Conservation (phyloP, 2,113 vertebrate genomes). For the Entelurus aequoreus region DNA sequence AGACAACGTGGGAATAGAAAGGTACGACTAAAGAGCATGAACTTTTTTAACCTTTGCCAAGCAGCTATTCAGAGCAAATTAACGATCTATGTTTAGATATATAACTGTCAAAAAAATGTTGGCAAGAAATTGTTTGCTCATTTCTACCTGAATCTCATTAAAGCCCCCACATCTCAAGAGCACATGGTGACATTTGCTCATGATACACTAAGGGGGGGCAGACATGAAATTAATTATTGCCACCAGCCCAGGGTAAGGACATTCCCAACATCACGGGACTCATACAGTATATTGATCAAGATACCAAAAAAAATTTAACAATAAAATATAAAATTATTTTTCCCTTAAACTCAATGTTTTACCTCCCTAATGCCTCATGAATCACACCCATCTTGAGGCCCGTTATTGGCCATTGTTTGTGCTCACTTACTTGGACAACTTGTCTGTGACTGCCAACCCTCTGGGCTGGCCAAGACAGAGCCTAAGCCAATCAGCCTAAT, state of each 20-base stretch:
- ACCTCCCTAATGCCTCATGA: constrained; percentile 47
- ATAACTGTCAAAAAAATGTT: background rate
- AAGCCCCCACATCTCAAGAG: constrained; percentile 14
- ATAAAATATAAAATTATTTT: constrained; percentile 58
- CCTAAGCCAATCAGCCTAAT: constrained; percentile 66
- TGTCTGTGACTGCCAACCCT: constrained; percentile 61
- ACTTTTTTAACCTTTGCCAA: constrained; percentile 5
- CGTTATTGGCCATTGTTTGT: constrained; percentile 67
- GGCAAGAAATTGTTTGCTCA: background rate
- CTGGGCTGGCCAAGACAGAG: constrained; percentile 55
- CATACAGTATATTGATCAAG: constrained; percentile 24
- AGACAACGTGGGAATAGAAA: constrained; percentile 7
- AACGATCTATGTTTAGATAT: no score
- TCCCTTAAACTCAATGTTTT: constrained; percentile 42
- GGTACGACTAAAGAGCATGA: constrained; percentile 1
- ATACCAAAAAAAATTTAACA: constrained; percentile 39
- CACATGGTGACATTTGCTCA: constrained; percentile 45
- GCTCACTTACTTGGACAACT: constrained; percentile 71
- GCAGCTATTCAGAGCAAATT: no score
- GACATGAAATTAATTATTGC: constrained; percentile 47
- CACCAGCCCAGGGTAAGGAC: constrained; percentile 34
- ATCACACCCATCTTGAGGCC: constrained; percentile 56
- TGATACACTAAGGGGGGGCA: background rate
- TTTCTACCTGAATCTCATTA: constrained; percentile 1
- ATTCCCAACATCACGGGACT: constrained; percentile 49